Evolutionary conservation across 1,140 invertebrate species (phyloP).

Genomic region (Trichonephila clavata): DNA sequence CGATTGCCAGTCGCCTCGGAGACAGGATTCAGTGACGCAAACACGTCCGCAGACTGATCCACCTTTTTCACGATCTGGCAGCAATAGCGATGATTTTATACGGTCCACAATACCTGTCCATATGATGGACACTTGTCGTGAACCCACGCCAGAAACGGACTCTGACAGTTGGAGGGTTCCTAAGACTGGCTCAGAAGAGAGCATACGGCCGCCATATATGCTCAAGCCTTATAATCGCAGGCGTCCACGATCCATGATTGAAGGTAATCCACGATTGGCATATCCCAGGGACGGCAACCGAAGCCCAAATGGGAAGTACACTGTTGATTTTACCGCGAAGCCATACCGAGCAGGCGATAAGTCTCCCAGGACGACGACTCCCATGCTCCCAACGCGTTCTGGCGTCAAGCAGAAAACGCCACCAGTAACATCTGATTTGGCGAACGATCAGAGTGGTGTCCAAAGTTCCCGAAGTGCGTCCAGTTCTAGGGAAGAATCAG

Average conservation of each 20-base stretch:
- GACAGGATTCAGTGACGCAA: constrained; percentile 59
- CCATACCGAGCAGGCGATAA: not conserved
- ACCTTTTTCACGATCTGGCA: not conserved
- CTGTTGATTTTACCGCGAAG: constrained; percentile 11
- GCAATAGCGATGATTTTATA: constrained; percentile 32
- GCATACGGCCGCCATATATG: not conserved
- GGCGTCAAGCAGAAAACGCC: constrained; percentile 18
- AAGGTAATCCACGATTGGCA: not conserved
- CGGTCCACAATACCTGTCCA: constrained; percentile 58
- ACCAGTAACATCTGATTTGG: not conserved
- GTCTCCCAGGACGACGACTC: not conserved
- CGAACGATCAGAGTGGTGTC: not conserved
- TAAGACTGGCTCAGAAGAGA: constrained; percentile 8
- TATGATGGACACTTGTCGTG: constrained; percentile 64
- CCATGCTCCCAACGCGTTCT: not conserved
- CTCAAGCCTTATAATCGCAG: constrained; percentile 35
- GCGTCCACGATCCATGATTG: constrained; percentile 69
- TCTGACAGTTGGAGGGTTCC: constrained; percentile 68
- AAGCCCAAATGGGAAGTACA: constrained; percentile 34
- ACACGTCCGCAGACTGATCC: not conserved
- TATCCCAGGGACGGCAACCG: not conserved
- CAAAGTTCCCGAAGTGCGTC: constrained; percentile 63
- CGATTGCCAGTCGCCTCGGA: constrained; percentile 40
- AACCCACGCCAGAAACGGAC: constrained; percentile 63
- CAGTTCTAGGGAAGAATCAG: constrained; percentile 68